Conservation (phyloP, 2,113 vertebrate species). For the Brevimyrus niger region DNA sequence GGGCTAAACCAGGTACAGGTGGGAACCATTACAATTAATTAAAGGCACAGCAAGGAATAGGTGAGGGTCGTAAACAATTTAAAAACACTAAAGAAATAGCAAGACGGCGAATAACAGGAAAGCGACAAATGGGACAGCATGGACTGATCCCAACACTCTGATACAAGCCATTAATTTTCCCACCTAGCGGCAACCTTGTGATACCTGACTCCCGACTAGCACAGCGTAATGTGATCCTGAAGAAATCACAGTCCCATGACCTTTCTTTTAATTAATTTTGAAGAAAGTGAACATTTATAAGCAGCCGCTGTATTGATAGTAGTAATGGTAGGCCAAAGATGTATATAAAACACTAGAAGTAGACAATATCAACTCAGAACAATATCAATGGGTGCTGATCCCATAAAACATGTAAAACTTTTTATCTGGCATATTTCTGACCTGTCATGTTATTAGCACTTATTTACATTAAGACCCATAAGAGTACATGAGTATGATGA, state of each 20-base stretch:
- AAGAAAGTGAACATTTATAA: constrained; percentile 11
- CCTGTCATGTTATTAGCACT: neutral
- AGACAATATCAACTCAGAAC: neutral
- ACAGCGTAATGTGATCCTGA: constrained; percentile 13
- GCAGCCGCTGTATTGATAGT: neutral
- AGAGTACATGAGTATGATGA: neutral
- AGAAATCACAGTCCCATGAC: constrained; percentile 15
- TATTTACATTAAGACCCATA: neutral
- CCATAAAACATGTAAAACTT: neutral
- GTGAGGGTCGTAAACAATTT: neutral
- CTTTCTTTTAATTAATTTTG: constrained; percentile 7
- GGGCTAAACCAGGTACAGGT: neutral
- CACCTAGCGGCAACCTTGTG: constrained; percentile 12
- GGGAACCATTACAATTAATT: neutral
- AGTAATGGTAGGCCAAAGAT: neutral
- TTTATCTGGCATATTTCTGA: neutral
- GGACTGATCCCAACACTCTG: neutral
- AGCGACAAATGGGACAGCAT: neutral
- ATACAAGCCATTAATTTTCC: constrained; percentile 20
- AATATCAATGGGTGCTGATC: neutral
- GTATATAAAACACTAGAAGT: neutral
- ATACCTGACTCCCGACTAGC: constrained; percentile 5
- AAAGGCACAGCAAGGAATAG: neutral
- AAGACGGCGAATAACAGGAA: neutral
- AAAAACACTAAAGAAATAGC: neutral